Evolutionary conservation across 2,888 invertebrate species (phyloP).

Genomic region (Stegophylla sp.): DNA sequence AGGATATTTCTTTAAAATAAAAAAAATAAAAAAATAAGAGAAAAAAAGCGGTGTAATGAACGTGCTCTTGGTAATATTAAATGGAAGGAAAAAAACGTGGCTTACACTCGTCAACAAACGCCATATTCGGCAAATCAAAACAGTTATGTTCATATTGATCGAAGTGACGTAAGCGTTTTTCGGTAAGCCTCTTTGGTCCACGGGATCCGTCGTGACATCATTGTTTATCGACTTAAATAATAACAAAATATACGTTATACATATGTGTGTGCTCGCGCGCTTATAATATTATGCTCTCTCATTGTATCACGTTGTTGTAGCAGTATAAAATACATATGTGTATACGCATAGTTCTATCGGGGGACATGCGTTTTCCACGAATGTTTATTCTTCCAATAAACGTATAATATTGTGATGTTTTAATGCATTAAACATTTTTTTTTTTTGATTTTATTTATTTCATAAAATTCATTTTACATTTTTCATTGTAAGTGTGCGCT

Average conservation of each 20-base stretch:
- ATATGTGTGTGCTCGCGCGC: neutral
- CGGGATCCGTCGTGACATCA: conserved; percentile 51
- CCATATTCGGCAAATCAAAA: conserved; percentile 57
- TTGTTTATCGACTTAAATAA: conserved; percentile 53
- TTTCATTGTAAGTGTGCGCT: too few relatives aligned
- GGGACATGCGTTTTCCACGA: too few relatives aligned
- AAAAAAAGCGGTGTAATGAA: conserved; percentile 41
- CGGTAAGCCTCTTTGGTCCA: conserved; percentile 46
- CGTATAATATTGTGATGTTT: too few relatives aligned
- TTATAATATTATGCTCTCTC: neutral
- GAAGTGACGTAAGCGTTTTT: conserved; percentile 56
- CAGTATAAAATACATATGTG: too few relatives aligned
- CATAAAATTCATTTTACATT: too few relatives aligned
- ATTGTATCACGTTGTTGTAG: neutral
- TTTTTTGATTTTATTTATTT: too few relatives aligned
- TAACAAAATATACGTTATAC: conserved; percentile 12
- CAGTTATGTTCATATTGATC: conserved; percentile 51
- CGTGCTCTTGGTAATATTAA: conserved; percentile 38
- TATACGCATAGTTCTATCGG: too few relatives aligned
- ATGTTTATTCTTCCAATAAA: too few relatives aligned
- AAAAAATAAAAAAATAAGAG: conserved; percentile 1
- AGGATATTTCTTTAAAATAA: conserved; percentile 20
- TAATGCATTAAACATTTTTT: too few relatives aligned
- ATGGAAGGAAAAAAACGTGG: conserved; percentile 46
- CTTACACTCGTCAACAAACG: conserved; percentile 51